Conservation (phyloP, 2,797 vertebrate genomes). For the Esox masquinongy region DNA sequence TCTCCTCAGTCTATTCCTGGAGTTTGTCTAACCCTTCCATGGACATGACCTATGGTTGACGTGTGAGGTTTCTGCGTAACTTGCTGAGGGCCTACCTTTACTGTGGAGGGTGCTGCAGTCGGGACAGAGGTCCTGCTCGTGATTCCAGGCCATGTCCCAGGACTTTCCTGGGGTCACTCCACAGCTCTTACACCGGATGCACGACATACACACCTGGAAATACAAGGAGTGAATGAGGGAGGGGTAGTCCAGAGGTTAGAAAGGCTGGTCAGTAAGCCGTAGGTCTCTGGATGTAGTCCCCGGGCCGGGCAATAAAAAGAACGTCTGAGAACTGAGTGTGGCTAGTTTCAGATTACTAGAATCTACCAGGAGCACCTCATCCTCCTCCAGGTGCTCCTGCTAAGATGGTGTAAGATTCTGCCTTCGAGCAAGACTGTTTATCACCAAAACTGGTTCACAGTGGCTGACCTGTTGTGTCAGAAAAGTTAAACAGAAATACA, state of each 20-base stretch:
- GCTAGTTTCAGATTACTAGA: not conserved
- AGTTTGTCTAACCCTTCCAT: not conserved
- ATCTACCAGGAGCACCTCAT: not conserved
- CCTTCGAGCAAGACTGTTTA: not conserved
- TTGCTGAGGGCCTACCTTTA: conserved; percentile 72
- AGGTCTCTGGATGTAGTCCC: not conserved
- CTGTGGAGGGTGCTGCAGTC: conserved; percentile 79
- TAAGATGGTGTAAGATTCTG: not conserved
- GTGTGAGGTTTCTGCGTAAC: not conserved
- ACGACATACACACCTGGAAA: conserved; percentile 85
- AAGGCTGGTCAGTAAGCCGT: not conserved
- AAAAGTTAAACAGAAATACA: not conserved
- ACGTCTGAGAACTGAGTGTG: not conserved
- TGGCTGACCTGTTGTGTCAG: not conserved
- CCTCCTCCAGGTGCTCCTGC: too few species aligned
- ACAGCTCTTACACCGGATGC: conserved; percentile 90
- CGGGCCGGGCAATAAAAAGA: not conserved
- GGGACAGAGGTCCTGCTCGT: conserved; percentile 84
- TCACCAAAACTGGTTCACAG: not conserved
- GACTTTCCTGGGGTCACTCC: conserved; percentile 86
- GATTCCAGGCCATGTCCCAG: conserved; percentile 82
- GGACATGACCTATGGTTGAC: not conserved
- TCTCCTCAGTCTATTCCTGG: too few species aligned
- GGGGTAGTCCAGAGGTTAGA: not conserved
- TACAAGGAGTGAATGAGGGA: not conserved